Evolutionary conservation across 2,113 vertebrate genomes (phyloP).

Genomic region (Dasyprocta punctata): DNA sequence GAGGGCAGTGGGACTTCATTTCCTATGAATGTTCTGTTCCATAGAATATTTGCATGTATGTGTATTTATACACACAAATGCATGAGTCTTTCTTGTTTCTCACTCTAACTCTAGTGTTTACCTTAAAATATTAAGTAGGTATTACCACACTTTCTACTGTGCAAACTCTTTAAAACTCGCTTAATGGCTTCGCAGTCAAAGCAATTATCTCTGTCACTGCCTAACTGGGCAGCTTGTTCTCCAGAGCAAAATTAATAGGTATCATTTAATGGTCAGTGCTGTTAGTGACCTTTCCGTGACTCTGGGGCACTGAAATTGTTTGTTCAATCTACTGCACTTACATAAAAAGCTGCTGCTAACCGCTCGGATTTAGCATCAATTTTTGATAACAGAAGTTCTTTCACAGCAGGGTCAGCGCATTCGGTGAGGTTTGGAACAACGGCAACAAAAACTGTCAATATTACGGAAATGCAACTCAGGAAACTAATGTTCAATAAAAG

Average conservation of each 20-base stretch:
- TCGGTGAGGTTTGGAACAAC: background rate
- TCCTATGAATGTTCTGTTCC: background rate
- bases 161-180: conserved; percentile 59
- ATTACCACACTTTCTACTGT: conserved; percentile 33
- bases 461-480: conserved; percentile 64
- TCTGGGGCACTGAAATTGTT: conserved; percentile 60
- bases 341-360: conserved; percentile 65
- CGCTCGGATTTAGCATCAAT: conserved; percentile 70
- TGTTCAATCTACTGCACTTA: conserved; percentile 55
- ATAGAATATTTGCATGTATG: background rate
- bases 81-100: background rate
- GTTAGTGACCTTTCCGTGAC: conserved; percentile 64
- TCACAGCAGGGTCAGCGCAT: conserved; percentile 25
- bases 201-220: conserved; percentile 58
- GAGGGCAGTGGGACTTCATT: background rate
- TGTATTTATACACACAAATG: background rate
- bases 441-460: conserved; percentile 35
- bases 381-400: conserved; percentile 76
- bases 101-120: conserved; percentile 14
- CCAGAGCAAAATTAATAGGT: conserved; percentile 69
- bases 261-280: conserved; percentile 72
- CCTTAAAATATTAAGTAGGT: conserved; percentile 1
- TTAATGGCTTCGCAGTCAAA: conserved; percentile 56
- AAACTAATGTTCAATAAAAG: conserved; percentile 35
- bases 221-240: conserved; percentile 43